Conservation (phyloP, 2,113 vertebrate genomes). For the Lepisosteus osseus region DNA sequence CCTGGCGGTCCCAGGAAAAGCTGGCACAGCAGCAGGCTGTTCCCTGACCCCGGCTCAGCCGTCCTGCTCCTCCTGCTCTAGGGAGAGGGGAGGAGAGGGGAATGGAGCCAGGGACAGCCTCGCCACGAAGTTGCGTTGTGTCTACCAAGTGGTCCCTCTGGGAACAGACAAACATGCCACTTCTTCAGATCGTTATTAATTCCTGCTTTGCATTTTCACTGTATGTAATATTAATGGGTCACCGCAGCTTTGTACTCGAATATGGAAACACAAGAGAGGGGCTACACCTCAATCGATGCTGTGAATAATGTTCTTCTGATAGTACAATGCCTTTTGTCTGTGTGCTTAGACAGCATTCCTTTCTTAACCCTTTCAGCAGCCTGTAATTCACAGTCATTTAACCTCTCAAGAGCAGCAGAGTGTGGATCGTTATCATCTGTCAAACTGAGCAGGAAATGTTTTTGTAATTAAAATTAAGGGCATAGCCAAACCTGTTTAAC, state of each 20-base stretch:
- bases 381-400: background rate
- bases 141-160: slow-evolving; percentile 57
- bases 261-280: slow-evolving; percentile 59
- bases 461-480: slow-evolving; percentile 23
- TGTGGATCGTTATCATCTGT: slow-evolving; percentile 41
- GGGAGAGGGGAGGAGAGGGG: slow-evolving; percentile 9
- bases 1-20: background rate
- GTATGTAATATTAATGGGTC: slow-evolving; percentile 75
- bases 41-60: background rate
- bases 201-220: slow-evolving; percentile 71
- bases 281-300: slow-evolving; percentile 62
- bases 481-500: no score
- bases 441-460: slow-evolving; percentile 40
- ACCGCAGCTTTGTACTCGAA: slow-evolving; percentile 68
- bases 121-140: slow-evolving; percentile 50
- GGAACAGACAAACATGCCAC: slow-evolving; percentile 53
- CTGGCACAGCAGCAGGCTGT: background rate
- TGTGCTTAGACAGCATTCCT: slow-evolving; percentile 55
- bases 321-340: slow-evolving; percentile 46
- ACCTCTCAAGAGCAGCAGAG: slow-evolving; percentile 37
- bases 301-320: slow-evolving; percentile 56
- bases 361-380: slow-evolving; percentile 58
- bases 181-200: slow-evolving; percentile 61
- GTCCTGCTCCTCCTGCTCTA: background rate
- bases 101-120: slow-evolving; percentile 20